Base-by-base conservation (phyloP, 35 echinoderm and acorn worm genomes). In the Anneissia japonica region DNA sequence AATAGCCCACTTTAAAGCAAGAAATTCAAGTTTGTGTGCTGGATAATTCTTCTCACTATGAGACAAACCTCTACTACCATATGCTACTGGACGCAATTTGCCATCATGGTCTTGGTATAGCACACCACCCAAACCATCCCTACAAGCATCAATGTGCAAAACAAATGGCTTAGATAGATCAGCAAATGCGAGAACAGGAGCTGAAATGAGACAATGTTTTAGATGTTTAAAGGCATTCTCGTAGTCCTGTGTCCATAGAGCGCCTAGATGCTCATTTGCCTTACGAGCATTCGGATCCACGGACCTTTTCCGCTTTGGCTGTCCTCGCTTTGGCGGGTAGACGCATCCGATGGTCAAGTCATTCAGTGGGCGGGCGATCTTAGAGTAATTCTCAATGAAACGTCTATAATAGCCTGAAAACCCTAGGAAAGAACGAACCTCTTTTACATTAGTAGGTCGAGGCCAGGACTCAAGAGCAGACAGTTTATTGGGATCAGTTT, bases 41-140 rank as follows among this genome's bases (percentile, higher is more conserved):
- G 84, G 88, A 56, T 92, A 88, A 56, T 92, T 92, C 11, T 78
- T 43, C 40, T 88, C 85, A 41, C 76, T 29, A 0, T 79, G 78
- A 10, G 79, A 32, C 31, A 88, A 30, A 37, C 76, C 74, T 1
- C 90, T 7, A 38, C 36, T 74, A 37, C 43, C 80, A 82, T 46
- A 89, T 16, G 80, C 80, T 51, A 82, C 81, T n/a, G 74, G 84
- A 30, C 90, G 31, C 64, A 81, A 33, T 35, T 89, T 84, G 38
- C 86, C 81, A 21, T 83, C 76, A 26, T 82, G 80, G 28, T 38
- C 30, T 79, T 92, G 91, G 86, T 93, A 89, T 13, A 93, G 74
- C 13, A 88, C 72, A 33, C 36, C 80, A 74, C 31, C 85, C 79
- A 82, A 77, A 30, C 17, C 78, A 64, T 35, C 73, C n/a, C n/a